These are phyloP conservation scores for Daubentonia madagascariensis DNA, from an alignment of 2,113 vertebrate genomes.

Conservation along the genomic window DNA sequence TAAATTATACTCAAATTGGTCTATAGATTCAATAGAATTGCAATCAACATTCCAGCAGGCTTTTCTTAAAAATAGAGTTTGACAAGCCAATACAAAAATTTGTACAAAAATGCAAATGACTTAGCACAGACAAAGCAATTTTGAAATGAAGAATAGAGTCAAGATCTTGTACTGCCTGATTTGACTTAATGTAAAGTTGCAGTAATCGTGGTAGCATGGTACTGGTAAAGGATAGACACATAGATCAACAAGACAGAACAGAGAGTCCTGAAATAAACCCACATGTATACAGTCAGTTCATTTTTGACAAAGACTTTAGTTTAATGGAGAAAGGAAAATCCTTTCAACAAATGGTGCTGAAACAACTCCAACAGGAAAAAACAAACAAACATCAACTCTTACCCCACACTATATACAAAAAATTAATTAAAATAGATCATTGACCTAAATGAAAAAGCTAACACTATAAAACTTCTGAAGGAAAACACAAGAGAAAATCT, in stretches of 20 bases:
- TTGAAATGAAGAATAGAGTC: not conserved
- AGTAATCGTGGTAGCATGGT: not conserved
- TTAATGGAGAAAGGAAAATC: not conserved
- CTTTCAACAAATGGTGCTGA: not conserved
- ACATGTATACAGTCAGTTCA: not conserved
- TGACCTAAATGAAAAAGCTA: not conserved
- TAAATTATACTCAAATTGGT: not conserved
- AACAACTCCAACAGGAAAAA: not conserved
- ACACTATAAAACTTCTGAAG: not conserved
- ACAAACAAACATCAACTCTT: not conserved
- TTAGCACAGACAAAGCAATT: not conserved
- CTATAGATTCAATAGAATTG: not conserved
- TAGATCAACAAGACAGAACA: not conserved
- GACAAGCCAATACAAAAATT: not conserved
- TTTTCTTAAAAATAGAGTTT: not conserved
- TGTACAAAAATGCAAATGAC: not conserved
- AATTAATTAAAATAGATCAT: not conserved
- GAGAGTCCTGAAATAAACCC: not conserved
- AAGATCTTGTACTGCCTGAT: not conserved
- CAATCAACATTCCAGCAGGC: not conserved
- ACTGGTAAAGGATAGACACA: not conserved
- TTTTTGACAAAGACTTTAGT: not conserved
- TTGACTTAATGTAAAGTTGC: not conserved
- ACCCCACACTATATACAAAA: not conserved
- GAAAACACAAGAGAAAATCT: not conserved